Conservation (phyloP, 2,888 invertebrate genomes). For the Sinotaia quadrata region DNA sequence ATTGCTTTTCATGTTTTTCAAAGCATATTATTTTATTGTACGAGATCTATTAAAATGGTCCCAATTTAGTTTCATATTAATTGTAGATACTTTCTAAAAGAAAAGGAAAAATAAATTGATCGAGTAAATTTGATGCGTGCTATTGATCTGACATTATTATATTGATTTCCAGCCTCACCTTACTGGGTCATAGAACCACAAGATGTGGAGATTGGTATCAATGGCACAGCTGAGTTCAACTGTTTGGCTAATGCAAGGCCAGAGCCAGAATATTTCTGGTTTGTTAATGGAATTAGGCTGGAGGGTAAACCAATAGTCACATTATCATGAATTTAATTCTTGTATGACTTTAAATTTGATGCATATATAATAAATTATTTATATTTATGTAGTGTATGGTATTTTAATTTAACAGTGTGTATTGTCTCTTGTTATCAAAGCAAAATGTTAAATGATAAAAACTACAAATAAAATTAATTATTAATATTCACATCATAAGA, state of each 20-base stretch:
- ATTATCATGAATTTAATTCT: not conserved
- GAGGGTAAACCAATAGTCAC: slow-evolving; percentile 60
- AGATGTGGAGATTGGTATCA: slow-evolving; percentile 89
- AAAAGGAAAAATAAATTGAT: too few species aligned
- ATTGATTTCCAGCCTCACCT: slow-evolving; percentile 76
- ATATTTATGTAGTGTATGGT: not conserved
- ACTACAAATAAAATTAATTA: too few species aligned
- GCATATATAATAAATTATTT: not conserved
- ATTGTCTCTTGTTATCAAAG: not conserved
- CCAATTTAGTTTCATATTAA: too few species aligned
- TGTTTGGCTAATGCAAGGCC: slow-evolving; percentile 94
- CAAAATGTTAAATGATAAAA: too few species aligned
- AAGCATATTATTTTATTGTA: too few species aligned
- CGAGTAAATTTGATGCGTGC: too few species aligned
- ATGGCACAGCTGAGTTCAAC: slow-evolving; percentile 87
- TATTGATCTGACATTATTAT: too few species aligned
- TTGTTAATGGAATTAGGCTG: slow-evolving; percentile 90
- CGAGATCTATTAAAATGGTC: too few species aligned
- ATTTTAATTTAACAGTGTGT: not conserved
- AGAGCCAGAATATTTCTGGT: slow-evolving; percentile 91
- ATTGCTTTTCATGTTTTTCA: too few species aligned
- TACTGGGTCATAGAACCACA: slow-evolving; percentile 93
- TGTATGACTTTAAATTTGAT: not conserved
- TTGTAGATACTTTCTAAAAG: too few species aligned
- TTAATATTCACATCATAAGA: too few species aligned